Conservation (phyloP, 2,113 vertebrate genomes). For the Enhydra lutris region DNA sequence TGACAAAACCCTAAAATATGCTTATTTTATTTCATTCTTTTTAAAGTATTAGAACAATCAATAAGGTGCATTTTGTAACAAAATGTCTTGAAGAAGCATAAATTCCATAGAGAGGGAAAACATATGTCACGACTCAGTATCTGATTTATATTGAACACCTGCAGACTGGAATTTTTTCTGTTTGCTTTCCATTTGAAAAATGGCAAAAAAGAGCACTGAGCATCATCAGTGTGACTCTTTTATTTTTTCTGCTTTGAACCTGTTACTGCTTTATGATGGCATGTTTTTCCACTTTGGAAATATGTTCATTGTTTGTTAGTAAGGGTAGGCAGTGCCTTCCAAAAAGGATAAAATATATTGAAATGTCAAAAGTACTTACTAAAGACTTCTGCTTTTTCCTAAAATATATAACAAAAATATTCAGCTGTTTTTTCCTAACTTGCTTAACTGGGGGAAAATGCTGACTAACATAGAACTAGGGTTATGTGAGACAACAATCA, state of each 20-base stretch:
- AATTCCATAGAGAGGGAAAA: background rate
- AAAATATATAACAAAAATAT: background rate
- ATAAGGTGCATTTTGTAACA: conserved; percentile 24
- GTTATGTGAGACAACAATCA: background rate
- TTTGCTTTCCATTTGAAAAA: conserved; percentile 53
- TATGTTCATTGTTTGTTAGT: background rate
- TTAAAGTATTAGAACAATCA: conserved; percentile 26
- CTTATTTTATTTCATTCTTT: conserved; percentile 24
- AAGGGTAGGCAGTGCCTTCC: background rate
- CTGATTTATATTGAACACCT: background rate
- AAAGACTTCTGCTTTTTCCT: background rate
- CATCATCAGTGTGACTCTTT: background rate
- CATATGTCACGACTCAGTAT: background rate
- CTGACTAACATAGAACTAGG: background rate
- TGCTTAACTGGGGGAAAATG: background rate
- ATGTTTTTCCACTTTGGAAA: background rate
- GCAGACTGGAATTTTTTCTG: background rate
- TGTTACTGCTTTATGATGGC: background rate
- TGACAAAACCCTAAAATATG: background rate
- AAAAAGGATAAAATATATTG: background rate
- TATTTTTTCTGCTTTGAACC: background rate
- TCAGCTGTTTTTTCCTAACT: background rate
- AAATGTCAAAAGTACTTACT: background rate
- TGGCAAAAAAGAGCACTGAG: background rate
- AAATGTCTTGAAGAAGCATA: conserved; percentile 15